Evolutionary conservation across 1,140 invertebrate genomes (phyloP), one percentile per base, ranked within the genome.

Genomic region (Orchesella cincta): DNA sequence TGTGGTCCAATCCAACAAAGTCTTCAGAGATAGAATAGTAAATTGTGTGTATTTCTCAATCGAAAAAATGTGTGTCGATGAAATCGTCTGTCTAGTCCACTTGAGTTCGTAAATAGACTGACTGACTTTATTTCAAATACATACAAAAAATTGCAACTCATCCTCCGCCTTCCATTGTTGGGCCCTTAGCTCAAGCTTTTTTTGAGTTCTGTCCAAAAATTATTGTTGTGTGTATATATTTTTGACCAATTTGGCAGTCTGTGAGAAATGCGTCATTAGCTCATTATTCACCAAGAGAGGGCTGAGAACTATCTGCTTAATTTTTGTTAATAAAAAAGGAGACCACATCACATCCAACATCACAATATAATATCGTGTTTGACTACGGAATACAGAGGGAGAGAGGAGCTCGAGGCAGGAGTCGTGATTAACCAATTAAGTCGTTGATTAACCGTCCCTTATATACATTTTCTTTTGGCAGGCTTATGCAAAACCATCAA

Each of bases 401-500:
- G n/a, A n/a, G n/a, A n/a, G n/a, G n/a, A 57, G 54, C 54, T 57
- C n/a, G 54, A 57, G 54, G 54, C 54, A 57, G 12, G 54, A 57
- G n/a, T 57, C 54, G 54, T 57, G 54, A 57, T 57, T 57, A 26
- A 57, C 54, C 54, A 57, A 57, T 57, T 57, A 57, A 57, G 54
- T 57, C 54, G 54, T 57, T 57, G 54, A 57, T 57, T 57, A 57
- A 23, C 54, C 54, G n/a, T 57, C n/a, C n/a, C n/a, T n/a, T n/a
- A n/a, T n/a, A 57, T 23, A 16, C 54, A 57, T 57, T 23, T 57
- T 57, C 14, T 57, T 8, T n/a, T 57, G 26, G 54, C 54, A 57
- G 54, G n/a, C 12, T n/a, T n/a, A 3, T n/a, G n/a, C n/a, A n/a
- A n/a, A n/a, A n/a, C n/a, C n/a, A n/a, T n/a, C n/a, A n/a, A n/a